Conservation (phyloP, 2,888 invertebrate species). For the Omphaloscelis lunosa region DNA sequence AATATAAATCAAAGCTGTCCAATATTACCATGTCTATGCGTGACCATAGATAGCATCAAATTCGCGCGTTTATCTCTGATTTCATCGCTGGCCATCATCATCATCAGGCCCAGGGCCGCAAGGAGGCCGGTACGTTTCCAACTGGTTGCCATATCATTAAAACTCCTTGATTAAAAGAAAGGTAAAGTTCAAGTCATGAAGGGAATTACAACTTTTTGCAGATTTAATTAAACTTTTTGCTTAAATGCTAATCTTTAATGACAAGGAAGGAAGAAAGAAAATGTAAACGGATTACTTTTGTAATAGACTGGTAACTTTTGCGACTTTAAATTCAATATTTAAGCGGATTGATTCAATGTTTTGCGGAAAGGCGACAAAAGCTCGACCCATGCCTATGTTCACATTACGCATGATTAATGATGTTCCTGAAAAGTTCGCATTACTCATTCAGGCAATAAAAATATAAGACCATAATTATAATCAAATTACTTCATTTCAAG, state of each 20-base stretch:
- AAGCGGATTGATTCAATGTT: not conserved
- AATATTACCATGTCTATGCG: constrained; percentile 45
- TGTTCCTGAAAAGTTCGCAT: not conserved
- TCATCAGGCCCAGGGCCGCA: constrained; percentile 26
- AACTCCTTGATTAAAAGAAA: constrained; percentile 40
- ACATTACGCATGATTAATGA: not conserved
- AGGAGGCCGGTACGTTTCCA: constrained; percentile 31
- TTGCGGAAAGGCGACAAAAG: not conserved
- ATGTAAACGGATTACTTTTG: constrained; percentile 27
- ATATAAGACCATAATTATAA: constrained; percentile 7
- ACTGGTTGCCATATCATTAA: constrained; percentile 36
- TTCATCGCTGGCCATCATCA: constrained; percentile 51
- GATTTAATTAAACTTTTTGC: constrained; percentile 46
- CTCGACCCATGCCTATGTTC: too few relatives aligned
- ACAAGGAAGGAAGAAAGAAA: constrained; percentile 17
- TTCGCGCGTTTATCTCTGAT: constrained; percentile 38
- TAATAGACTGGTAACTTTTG: not conserved
- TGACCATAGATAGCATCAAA: constrained; percentile 55
- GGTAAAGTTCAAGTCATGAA: constrained; percentile 34
- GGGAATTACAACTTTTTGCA: constrained; percentile 21
- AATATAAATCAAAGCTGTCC: constrained; percentile 38
- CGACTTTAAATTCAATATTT: constrained; percentile 6
- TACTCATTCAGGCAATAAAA: constrained; percentile 1
- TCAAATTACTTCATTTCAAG: not conserved
- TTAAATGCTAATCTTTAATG: constrained; percentile 29